Percentiles rank a stretch among this genome's conserved stretches.
Evolutionary conservation across 2,113 vertebrate species (phyloP).

Genomic region (Cottus gobio): DNA sequence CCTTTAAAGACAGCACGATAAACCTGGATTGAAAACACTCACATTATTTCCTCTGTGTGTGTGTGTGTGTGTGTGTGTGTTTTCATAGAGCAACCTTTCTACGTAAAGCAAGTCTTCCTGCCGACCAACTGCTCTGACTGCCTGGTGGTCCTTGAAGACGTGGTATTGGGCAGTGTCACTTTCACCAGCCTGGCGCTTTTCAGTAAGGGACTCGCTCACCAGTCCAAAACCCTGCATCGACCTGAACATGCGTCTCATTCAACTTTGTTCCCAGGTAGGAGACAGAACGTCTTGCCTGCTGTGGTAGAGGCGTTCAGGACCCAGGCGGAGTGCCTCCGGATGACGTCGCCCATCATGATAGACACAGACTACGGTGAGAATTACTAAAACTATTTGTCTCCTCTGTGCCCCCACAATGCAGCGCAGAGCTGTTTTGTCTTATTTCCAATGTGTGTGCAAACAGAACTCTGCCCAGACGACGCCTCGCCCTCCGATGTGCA

Average conservation of each 20-base stretch:
- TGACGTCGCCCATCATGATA: constrained; percentile 50
- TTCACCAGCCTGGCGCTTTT: constrained; percentile 69
- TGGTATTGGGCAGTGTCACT: constrained; percentile 39
- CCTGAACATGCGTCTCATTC: not conserved
- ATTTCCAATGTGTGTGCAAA: not conserved
- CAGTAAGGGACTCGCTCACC: constrained; percentile 57
- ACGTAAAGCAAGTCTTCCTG: constrained; percentile 70
- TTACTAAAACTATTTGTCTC: not conserved
- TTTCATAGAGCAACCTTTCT: constrained; percentile 68
- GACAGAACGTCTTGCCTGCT: constrained; percentile 33
- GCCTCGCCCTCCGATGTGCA: constrained; percentile 32
- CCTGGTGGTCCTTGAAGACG: constrained; percentile 58
- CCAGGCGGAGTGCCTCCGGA: constrained; percentile 65
- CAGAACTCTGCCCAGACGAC: constrained; percentile 68
- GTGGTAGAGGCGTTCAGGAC: constrained; percentile 44
- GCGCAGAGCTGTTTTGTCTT: not conserved
- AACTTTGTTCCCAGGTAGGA: constrained; percentile 56
- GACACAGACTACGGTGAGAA: constrained; percentile 53
- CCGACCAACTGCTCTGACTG: constrained; percentile 60
- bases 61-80: constrained; percentile 10
- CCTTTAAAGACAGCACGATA: constrained; percentile 70
- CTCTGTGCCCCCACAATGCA: no score
- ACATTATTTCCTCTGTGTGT: not conserved
- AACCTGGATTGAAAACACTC: not conserved
- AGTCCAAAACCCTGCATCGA: not conserved